Evolutionary conservation across 1,140 invertebrate species (phyloP).

Genomic region (Psilanteris sp.): DNA sequence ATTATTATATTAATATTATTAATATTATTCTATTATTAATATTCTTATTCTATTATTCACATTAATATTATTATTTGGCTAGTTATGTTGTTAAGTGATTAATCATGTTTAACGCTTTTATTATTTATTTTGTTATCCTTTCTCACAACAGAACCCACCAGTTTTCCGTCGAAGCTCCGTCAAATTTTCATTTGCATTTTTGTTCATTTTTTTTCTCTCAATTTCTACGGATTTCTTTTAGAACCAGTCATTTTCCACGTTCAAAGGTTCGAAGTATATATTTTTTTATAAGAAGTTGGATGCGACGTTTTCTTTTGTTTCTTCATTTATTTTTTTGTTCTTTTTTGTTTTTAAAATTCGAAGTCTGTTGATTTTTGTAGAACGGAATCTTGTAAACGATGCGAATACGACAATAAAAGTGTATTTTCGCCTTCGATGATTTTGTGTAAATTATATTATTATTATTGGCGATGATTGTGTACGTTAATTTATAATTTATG

Average conservation of each 20-base stretch:
- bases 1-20: conserved; percentile 62
- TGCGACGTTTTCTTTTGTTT: background rate
- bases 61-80: conserved; percentile 72
- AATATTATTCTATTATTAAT: conserved; percentile 73
- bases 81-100: conserved; percentile 79
- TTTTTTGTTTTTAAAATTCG: conserved; percentile 28
- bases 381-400: conserved; percentile 40
- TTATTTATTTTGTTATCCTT: conserved; percentile 80
- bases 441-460: conserved; percentile 74
- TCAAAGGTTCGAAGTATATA: conserved; percentile 23
- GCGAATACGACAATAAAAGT: conserved; percentile 57
- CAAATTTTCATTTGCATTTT: conserved; percentile 22
- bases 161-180: conserved; percentile 66
- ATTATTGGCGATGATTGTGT: conserved; percentile 76
- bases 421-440: conserved; percentile 53
- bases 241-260: conserved; percentile 41
- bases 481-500: conserved; percentile 81
- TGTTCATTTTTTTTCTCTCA: conserved; percentile 7
- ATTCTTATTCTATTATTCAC: conserved; percentile 72
- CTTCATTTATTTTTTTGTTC: background rate
- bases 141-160: conserved; percentile 61
- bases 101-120: conserved; percentile 80
- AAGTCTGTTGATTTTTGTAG: conserved; percentile 42
- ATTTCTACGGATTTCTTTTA: conserved; percentile 18
- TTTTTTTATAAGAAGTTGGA: conserved; percentile 29